Evolutionary conservation across 2,888 invertebrate genomes (phyloP), one percentile per base, ranked within the genome.

Genomic region (Tuta absoluta): DNA sequence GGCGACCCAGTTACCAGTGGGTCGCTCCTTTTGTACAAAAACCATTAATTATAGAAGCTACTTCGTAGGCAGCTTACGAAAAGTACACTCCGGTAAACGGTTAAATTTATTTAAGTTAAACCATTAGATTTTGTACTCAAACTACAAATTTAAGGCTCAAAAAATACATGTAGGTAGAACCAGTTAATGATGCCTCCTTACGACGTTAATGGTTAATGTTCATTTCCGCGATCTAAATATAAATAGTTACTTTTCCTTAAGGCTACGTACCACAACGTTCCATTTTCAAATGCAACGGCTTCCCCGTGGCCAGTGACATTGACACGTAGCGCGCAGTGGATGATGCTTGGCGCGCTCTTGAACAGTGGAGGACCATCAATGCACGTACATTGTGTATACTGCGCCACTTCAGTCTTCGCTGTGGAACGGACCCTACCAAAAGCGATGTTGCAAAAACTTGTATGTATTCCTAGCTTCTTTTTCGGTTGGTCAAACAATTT

Each of bases 31-130:
- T 81, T 79, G 80, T 79, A 82, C 85, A 84, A 87, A 87, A 87
- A 87, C 86, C 86, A 89, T 89, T 87, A 88, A 89, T 88, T 88
- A 88, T 82, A 80, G 82, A 78, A 56, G 56, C 56, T n/a, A 51
- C 51, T 51, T 51, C 12, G 51, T 51, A 51, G 51, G 51, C 51
- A 12, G 21, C 21, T 51, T 8, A 12, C 12, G 21, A 23, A 23
- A 3, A 23, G 23, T 11, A 23, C 7, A 8, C 19, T 19, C 19
- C 19, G 10, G 19, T 51, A 51, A 51, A 23, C 21, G 51, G 10
- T 21, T 51, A 23, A 51, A 21, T 23, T 51, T 45, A 45, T 45
- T 49, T 49, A 17, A 45, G 45, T 48, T 48, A n/a, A 48, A 48
- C 10, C 10, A n/a, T 17, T 17, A 19, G 19, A 19, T 5, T 48